Base-by-base conservation (phyloP, 64 coral and sea anemone genomes). In the Dendronephthya gigantea region DNA sequence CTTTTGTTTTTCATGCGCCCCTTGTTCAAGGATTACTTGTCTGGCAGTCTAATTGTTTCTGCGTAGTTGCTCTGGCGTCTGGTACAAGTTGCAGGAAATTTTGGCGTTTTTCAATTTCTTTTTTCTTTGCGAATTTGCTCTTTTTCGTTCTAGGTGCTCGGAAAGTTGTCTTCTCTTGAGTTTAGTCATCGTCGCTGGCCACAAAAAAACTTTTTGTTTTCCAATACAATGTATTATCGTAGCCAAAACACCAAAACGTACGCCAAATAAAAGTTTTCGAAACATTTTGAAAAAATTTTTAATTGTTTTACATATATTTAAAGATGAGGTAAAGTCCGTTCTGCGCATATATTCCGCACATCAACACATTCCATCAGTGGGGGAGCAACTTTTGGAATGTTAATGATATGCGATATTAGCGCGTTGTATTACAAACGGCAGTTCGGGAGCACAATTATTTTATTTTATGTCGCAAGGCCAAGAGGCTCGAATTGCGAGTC, bases 171-270 rank as follows among this genome's bases (percentile, higher is more conserved):
- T 74, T 28, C 30, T 74, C 68, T 74, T 74, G 68, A 74, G 14
- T 74, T 74, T 74, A 13, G 68, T 74, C 68, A 27, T 74, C 30
- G 68, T 74, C 68, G 1, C 30, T 27, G 68, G 14, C 32, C 68
- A 28, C 68, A n/a, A n/a, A 74, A 74, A 74, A 74, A 74, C 68
- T 74, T 74, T 74, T 74, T 74, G 68, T 74, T 74, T 74, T 74
- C 68, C 68, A 28, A 74, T 74, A 74, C 68, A 1, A 74, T 74
- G 68, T 28, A 74, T 27, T 74, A 74, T 74, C 68, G 68, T 0
- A 74, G 68, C 68, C 68, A 74, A 74, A 74, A 17, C 68, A 25
- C 1, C 68, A 27, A 74, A 74, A 74, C 68, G 1, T 17, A 17
- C 68, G 68, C 68, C n/a, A 74, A 30, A 74, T n/a, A n/a, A n/a